Conservation (phyloP, 2,797 vertebrate species). For the Danio jaintianensis region DNA sequence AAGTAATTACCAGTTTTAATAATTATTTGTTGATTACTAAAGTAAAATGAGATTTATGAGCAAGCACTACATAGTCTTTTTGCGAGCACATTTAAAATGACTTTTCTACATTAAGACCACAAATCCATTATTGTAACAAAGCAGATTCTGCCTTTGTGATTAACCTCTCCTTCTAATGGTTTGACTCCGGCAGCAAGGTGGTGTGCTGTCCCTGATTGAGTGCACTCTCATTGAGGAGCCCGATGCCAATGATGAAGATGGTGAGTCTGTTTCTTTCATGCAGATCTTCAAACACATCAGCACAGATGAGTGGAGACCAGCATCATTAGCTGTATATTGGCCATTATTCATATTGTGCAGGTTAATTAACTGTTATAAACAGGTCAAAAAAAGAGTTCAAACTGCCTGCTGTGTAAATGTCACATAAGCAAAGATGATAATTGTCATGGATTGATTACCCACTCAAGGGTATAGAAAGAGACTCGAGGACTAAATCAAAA, state of each 20-base stretch:
- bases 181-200: conserved; percentile 88
- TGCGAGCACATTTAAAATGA: background rate
- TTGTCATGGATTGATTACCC: conserved; percentile 62
- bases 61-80: background rate
- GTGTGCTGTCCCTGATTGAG: conserved; percentile 94
- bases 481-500: conserved; percentile 36
- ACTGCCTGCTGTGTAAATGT: conserved; percentile 71
- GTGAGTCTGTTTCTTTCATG: conserved; percentile 78
- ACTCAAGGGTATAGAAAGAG: conserved; percentile 31
- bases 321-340: conserved; percentile 53
- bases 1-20: background rate
- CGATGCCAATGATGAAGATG: conserved; percentile 91
- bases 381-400: conserved; percentile 65
- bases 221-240: conserved; percentile 95
- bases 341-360: conserved; percentile 53
- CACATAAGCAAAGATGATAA: conserved; percentile 68
- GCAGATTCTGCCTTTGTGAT: conserved; percentile 9
- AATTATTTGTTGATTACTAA: background rate
- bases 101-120: background rate
- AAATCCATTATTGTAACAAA: conserved; percentile 9
- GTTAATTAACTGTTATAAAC: conserved; percentile 79
- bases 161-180: conserved; percentile 31
- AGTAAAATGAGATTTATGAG: background rate
- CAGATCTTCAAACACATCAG: conserved; percentile 4
- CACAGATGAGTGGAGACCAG: conserved; percentile 22